phyloP scores from a whole-genome alignment of 2,113 vertebrate species.

The Entomyzon cyanotis region DNA sequence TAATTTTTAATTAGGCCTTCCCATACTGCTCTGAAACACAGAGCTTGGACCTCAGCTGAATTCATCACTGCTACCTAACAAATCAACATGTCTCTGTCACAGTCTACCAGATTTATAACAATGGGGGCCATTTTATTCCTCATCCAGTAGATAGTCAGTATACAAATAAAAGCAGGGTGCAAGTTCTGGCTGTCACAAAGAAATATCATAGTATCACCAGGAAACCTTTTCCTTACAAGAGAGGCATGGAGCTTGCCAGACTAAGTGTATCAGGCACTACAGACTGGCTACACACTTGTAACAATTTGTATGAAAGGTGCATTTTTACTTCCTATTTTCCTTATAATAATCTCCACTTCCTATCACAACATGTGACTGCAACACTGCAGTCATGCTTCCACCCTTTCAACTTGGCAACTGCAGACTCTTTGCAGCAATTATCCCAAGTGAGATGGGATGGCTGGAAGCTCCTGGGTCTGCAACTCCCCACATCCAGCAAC shows the following conservation, averaged over 20 bases:
- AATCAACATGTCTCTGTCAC: background rate
- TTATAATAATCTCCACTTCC: background rate
- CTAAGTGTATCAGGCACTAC: background rate
- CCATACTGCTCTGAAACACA: background rate
- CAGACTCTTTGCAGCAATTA: background rate
- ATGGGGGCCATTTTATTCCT: background rate
- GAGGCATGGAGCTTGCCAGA: background rate
- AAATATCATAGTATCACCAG: background rate
- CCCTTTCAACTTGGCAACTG: background rate
- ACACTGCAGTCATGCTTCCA: background rate
- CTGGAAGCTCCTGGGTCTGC: background rate
- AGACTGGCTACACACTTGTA: background rate
- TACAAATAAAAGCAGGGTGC: background rate
- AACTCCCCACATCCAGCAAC: background rate
- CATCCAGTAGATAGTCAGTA: background rate
- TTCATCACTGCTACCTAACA: background rate
- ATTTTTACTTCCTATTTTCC: background rate
- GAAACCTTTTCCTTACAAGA: background rate
- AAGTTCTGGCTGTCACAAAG: background rate
- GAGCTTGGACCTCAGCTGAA: background rate
- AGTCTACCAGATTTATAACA: background rate
- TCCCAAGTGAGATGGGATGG: fast-evolving
- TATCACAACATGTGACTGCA: background rate
- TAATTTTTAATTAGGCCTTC: background rate
- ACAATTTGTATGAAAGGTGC: background rate